Evolutionary conservation across 2,113 vertebrate species (phyloP).

Genomic region (Epinephelus cyanopodus): DNA sequence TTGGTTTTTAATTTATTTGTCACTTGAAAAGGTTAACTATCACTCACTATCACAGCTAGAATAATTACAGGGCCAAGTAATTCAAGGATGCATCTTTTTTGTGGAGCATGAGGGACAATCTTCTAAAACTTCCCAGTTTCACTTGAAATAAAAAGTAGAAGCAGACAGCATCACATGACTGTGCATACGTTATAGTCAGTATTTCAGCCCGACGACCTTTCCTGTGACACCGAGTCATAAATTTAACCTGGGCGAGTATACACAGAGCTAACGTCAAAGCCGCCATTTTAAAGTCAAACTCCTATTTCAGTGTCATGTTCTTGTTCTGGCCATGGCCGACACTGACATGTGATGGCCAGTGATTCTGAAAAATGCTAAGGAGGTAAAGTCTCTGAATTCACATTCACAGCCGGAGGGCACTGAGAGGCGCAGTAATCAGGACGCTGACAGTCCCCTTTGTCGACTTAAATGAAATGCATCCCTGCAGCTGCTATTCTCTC

Average conservation of each 20-base stretch:
- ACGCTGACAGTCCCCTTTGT: constrained; percentile 1
- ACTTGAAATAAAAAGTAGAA: constrained; percentile 17
- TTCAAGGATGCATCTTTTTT: neutral
- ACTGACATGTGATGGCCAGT: neutral
- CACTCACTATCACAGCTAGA: neutral
- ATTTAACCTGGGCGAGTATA: constrained; percentile 8
- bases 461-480: constrained; percentile 9
- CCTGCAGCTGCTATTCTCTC: constrained; percentile 17
- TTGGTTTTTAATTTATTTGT: neutral
- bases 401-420: constrained; percentile 13
- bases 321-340: neutral
- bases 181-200: constrained; percentile 26
- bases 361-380: constrained; percentile 1
- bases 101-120: neutral
- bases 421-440: constrained; percentile 17
- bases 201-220: constrained; percentile 30
- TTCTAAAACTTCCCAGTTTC: neutral
- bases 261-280: neutral
- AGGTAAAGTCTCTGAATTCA: constrained; percentile 21
- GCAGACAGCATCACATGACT: constrained; percentile 22
- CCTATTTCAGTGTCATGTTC: constrained; percentile 21
- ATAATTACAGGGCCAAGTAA: neutral
- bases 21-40: neutral
- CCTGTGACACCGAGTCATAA: constrained; percentile 1
- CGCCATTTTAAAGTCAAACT: constrained; percentile 16